Percentiles rank a stretch among this genome's conserved stretches.
These are phyloP conservation scores for Drosophila recens DNA, from an alignment of 2,888 invertebrate genomes.

Conservation along the genomic window DNA sequence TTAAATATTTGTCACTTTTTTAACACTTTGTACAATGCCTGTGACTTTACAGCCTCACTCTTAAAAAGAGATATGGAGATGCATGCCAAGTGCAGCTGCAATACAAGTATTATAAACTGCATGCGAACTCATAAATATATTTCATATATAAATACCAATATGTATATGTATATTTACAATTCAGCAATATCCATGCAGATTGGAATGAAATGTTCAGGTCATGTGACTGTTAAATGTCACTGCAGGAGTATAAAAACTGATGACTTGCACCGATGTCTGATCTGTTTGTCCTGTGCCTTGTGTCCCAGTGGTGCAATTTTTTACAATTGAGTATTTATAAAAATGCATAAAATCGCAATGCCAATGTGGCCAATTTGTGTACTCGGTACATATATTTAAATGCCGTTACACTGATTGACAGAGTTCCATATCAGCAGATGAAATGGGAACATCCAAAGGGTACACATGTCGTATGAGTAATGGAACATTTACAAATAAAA, in stretches of 20 bases:
- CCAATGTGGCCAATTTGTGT: slow-evolving; percentile 35
- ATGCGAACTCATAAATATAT: slow-evolving; percentile 23
- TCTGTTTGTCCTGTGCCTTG: slow-evolving; percentile 34
- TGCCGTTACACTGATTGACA: slow-evolving; percentile 76
- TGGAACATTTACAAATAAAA: slow-evolving; percentile 49
- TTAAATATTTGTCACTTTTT: slow-evolving; percentile 27
- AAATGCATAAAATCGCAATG: slow-evolving; percentile 66
- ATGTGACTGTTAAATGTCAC: slow-evolving; percentile 64
- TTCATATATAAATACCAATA: background rate
- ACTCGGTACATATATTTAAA: slow-evolving; percentile 65
- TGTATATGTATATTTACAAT: slow-evolving; percentile 39
- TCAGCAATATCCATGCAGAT: slow-evolving; percentile 52
- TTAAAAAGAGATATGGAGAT: background rate
- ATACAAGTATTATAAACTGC: slow-evolving; percentile 55
- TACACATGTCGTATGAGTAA: slow-evolving; percentile 70
- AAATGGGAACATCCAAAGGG: slow-evolving; percentile 28
- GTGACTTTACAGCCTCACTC: background rate
- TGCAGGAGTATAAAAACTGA: slow-evolving; percentile 75
- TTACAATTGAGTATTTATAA: slow-evolving; percentile 57
- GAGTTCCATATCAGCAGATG: slow-evolving; percentile 60
- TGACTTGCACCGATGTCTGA: slow-evolving; percentile 75
- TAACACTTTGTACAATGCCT: background rate
- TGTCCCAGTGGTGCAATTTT: slow-evolving; percentile 73
- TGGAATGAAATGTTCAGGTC: slow-evolving; percentile 12
- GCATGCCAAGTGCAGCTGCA: slow-evolving; percentile 27